Conservation (phyloP, 2,888 invertebrate species). For the Empis stercorea region DNA sequence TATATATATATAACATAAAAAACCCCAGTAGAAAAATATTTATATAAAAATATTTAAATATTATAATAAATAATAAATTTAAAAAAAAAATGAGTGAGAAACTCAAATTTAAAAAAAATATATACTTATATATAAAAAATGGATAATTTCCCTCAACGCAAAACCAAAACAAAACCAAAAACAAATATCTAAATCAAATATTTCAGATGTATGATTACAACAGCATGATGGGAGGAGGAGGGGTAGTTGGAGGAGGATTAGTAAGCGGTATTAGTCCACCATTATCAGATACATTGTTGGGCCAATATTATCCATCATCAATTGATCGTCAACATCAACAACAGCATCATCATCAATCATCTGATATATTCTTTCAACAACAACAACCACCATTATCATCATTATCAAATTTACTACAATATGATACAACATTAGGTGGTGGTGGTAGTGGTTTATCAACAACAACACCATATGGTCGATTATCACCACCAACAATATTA, state of each 20-base stretch:
- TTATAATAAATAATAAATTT: background rate
- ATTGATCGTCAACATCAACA: conserved; percentile 9
- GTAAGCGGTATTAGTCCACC: conserved; percentile 24
- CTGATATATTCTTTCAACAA: conserved; percentile 7
- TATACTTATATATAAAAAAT: conserved; percentile 6
- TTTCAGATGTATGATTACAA: conserved; percentile 39
- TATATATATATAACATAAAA: background rate
- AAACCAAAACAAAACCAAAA: background rate
- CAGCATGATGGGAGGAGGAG: conserved; percentile 24
- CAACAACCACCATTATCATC: conserved; percentile 8
- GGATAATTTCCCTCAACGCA: background rate
- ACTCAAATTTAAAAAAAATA: conserved; percentile 9
- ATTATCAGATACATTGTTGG: conserved; percentile 33
- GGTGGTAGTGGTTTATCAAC: conserved; percentile 12
- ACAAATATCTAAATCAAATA: conserved; percentile 27
- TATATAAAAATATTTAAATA: background rate
- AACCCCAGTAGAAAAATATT: too few species aligned
- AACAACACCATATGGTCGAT: conserved; percentile 2
- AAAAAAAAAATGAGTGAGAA: background rate
- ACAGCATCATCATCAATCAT: conserved; percentile 12
- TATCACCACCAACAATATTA: conserved; percentile 8
- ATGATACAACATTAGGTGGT: conserved; percentile 15
- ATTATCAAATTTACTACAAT: conserved; percentile 2
- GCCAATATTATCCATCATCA: conserved; percentile 26
- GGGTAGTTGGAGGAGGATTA: too few species aligned